phyloP scores from a whole-genome alignment of 2,888 invertebrate genomes.

The Taenaris catops region DNA sequence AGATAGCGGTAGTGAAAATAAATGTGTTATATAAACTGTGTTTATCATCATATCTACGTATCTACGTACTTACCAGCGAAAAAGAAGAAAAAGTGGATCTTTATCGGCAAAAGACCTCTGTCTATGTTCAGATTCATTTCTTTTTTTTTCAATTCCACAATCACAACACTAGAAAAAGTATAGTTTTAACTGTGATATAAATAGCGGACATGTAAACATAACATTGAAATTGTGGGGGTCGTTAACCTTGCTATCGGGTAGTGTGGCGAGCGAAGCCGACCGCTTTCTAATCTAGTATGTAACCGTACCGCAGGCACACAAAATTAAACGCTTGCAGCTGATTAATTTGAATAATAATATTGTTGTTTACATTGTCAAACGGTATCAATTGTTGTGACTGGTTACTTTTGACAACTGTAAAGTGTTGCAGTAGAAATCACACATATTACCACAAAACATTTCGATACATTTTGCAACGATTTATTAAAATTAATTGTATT shows the following conservation, averaged over 20 bases:
- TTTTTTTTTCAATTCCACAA: not conserved
- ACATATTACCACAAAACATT: too few species aligned
- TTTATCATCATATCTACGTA: too few species aligned
- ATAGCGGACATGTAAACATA: not conserved
- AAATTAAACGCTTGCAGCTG: slow-evolving; percentile 8
- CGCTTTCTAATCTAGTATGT: slow-evolving; percentile 18
- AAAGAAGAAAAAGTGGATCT: slow-evolving; percentile 93
- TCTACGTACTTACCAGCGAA: slow-evolving; percentile 91
- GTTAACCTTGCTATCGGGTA: not conserved
- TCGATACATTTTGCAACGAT: too few species aligned
- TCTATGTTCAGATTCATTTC: slow-evolving; percentile 82
- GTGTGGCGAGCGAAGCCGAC: slow-evolving; percentile 8
- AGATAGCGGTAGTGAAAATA: too few species aligned
- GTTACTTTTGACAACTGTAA: too few species aligned
- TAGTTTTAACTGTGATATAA: slow-evolving; percentile 1
- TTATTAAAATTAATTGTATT: too few species aligned
- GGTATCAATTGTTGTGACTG: too few species aligned
- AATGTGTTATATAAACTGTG: too few species aligned
- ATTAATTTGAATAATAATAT: slow-evolving; percentile 14
- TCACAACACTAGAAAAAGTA: slow-evolving; percentile 1
- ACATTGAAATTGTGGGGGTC: not conserved
- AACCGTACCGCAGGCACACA: too few species aligned
- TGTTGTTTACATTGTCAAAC: slow-evolving; percentile 25
- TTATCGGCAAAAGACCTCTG: slow-evolving; percentile 86
- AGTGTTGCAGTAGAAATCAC: too few species aligned